Evolutionary conservation across 2,888 invertebrate species (phyloP).

Genomic region (Brenthis hecate): DNA sequence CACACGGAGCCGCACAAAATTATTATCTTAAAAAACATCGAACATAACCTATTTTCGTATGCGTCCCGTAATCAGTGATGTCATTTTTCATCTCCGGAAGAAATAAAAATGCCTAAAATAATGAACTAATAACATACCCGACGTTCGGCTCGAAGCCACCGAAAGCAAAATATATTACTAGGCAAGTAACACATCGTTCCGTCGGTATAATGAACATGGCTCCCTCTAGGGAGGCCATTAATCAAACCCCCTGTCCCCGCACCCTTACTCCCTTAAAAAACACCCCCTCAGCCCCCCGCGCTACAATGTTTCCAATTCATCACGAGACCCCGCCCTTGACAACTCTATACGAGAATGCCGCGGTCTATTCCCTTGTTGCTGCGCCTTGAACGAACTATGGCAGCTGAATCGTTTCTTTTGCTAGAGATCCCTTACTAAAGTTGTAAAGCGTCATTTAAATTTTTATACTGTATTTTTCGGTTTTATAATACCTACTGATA

Average conservation of each 20-base stretch:
- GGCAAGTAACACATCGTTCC: conserved; percentile 79
- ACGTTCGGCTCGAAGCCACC: conserved; percentile 54
- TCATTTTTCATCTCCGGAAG: conserved; percentile 72
- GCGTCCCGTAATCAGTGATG: conserved; percentile 58
- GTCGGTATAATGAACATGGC: conserved; percentile 80
- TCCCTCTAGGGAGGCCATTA: conserved; percentile 74
- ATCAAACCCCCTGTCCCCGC: conserved; percentile 69
- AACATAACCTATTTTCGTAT: conserved; percentile 52
- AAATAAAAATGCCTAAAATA: conserved; percentile 77
- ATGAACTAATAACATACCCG: conserved; percentile 71
- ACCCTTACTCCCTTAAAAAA: conserved; percentile 67
- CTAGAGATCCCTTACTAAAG: conserved; percentile 47
- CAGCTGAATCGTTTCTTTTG: conserved; percentile 47
- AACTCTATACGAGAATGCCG: conserved; percentile 81
- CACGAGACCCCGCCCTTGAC: conserved; percentile 84
- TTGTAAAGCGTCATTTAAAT: neutral
- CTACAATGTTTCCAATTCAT: conserved; percentile 81
- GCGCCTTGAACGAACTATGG: conserved; percentile 40
- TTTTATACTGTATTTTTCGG: too few relatives aligned
- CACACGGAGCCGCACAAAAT: conserved; percentile 49
- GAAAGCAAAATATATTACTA: conserved; percentile 77
- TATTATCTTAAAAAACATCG: conserved; percentile 48
- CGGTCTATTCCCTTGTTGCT: conserved; percentile 59
- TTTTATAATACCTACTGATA: too few relatives aligned
- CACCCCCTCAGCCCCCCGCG: conserved; percentile 68